phyloP scores from a whole-genome alignment of 2,888 invertebrate species.

The Cantharis rufa region DNA sequence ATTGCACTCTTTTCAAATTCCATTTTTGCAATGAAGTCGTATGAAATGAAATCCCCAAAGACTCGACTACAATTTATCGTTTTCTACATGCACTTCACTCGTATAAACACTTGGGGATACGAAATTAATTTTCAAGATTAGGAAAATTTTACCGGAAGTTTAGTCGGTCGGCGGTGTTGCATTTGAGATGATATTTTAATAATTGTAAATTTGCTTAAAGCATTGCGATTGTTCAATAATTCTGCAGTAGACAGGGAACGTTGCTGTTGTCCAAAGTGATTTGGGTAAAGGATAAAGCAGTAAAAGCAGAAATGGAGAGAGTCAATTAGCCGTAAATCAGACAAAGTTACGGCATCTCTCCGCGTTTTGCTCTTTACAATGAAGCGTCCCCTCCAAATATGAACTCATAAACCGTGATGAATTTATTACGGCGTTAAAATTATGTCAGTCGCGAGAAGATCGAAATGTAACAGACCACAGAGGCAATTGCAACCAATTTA shows the following conservation, averaged over 20 bases:
- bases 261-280: slow-evolving; percentile 34
- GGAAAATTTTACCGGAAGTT: slow-evolving; percentile 37
- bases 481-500: slow-evolving; percentile 36
- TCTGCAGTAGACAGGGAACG: slow-evolving; percentile 22
- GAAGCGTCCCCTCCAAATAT: slow-evolving; percentile 34
- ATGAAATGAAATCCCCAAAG: slow-evolving; percentile 11
- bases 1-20: slow-evolving; percentile 13
- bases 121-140: slow-evolving; percentile 39
- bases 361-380: slow-evolving; percentile 32
- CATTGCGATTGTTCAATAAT: slow-evolving; percentile 35
- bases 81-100: not conserved
- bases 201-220: slow-evolving; percentile 41
- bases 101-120: not conserved
- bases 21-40: slow-evolving; percentile 11
- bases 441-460: slow-evolving; percentile 34
- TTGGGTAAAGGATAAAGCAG: slow-evolving; percentile 17
- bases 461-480: slow-evolving; percentile 35
- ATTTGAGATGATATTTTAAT: slow-evolving; percentile 40
- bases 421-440: slow-evolving; percentile 41
- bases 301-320: slow-evolving; percentile 31
- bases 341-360: slow-evolving; percentile 38
- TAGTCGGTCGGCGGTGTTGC: slow-evolving; percentile 10
- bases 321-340: slow-evolving; percentile 43
- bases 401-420: slow-evolving; percentile 39
- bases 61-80: not conserved